A percentile compares a stretch with the other conserved stretches of the same genome.
Conservation (phyloP, 2,797 vertebrate genomes). For the Lutjanus argentimaculatus region DNA sequence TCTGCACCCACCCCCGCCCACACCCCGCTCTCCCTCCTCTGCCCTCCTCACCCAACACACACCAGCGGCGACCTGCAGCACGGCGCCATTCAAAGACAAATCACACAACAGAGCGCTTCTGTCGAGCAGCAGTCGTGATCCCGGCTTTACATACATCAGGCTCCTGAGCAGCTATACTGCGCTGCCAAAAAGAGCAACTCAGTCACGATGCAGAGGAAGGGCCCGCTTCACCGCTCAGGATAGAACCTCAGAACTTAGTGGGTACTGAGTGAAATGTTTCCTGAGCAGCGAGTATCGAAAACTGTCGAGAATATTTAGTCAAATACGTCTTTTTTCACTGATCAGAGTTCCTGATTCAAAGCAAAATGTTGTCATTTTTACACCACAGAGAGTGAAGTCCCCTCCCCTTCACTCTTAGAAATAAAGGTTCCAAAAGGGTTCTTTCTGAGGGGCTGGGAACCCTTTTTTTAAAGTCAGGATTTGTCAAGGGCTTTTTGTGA, state of each 20-base stretch:
- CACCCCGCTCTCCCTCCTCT: not conserved
- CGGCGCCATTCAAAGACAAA: slow-evolving; percentile 62
- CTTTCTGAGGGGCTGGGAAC: too few species aligned
- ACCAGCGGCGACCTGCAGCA: slow-evolving; percentile 46
- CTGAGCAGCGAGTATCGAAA: not conserved
- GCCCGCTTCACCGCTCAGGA: not conserved
- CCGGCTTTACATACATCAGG: slow-evolving; percentile 76
- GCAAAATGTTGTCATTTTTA: not conserved
- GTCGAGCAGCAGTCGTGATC: slow-evolving; percentile 71
- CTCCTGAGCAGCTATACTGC: slow-evolving; percentile 38
- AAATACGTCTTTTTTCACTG: not conserved
- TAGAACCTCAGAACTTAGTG: not conserved
- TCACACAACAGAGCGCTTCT: slow-evolving; percentile 57
- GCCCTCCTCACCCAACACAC: slow-evolving; percentile 14
- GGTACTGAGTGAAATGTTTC: not conserved
- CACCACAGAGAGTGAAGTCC: too few species aligned
- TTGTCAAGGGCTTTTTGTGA: too few species aligned
- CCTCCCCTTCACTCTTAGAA: too few species aligned
- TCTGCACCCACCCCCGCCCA: not conserved
- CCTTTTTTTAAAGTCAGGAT: too few species aligned
- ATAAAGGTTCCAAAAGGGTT: too few species aligned
- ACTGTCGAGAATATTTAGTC: not conserved
- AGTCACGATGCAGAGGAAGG: slow-evolving; percentile 58
- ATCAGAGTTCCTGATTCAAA: slow-evolving; percentile 5
- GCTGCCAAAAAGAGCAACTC: slow-evolving; percentile 51